Evolutionary conservation across 2,797 vertebrate genomes (phyloP), one percentile per base, ranked within the genome.

Genomic region (Zenarchopterus dispar): DNA sequence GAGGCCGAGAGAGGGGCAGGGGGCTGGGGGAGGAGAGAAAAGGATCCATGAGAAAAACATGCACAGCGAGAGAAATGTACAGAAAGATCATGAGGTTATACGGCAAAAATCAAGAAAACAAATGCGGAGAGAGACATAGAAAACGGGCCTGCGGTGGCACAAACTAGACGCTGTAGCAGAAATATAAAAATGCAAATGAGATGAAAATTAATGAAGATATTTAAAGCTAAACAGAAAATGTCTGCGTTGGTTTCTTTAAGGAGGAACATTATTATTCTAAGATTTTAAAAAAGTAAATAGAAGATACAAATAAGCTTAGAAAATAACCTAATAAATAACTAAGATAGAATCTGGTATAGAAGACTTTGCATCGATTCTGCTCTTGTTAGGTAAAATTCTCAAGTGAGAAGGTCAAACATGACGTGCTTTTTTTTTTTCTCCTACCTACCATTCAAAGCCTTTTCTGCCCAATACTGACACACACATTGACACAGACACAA

Each of bases 391-490:
- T 55, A 69, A 60, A 28, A 63, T 72, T 82, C 62, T 75, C 16
- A 59, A 69, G 73, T 22, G 19, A 60, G 75, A 88, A 91, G 89
- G 88, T 90, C 88, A 91, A 70, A 80, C 62, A 84, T 67, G 84
- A 83, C 80, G 55, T 67, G 48, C 62, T 31, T 65, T 75, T 77
- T 59, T 72, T 59, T 57, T 17, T 23, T 57, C 13, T 48, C 48
- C 60, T 44, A 53, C 56, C 56, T 36, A 49, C 48, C 8, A 58
- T 70, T 63, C 56, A 74, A 81, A 70, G 49, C 26, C 61, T 62
- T 56, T 71, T 44, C 73, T 65, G 70, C 65, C 65, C 65, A 50
- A 45, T 47, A 81, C 70, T 76, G 73, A 58, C 57, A 74, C 59
- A 75, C 67, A 73, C 45, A 56, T 62, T 57, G 53, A 63, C 65